These are phyloP conservation scores for Pandemis heparana DNA, from an alignment of 2,888 invertebrate species.

Conservation along the genomic window DNA sequence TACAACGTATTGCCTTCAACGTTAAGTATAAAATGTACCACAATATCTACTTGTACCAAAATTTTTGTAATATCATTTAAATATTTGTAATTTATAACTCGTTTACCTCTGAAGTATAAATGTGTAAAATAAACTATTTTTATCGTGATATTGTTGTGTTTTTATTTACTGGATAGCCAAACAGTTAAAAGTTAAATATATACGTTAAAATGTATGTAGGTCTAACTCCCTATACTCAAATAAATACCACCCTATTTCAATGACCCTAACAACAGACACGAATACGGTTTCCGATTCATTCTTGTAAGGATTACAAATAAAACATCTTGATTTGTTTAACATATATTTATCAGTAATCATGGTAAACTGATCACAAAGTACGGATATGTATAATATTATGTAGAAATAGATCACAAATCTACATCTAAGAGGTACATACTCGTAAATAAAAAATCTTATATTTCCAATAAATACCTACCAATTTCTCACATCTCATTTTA, in stretches of 20 bases:
- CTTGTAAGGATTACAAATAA: neutral
- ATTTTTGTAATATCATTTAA: slow-evolving; percentile 28
- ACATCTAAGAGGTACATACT: slow-evolving; percentile 22
- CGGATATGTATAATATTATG: slow-evolving; percentile 30
- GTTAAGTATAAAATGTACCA: slow-evolving; percentile 14
- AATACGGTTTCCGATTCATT: no score
- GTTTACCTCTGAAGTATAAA: slow-evolving; percentile 40
- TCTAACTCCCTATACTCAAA: no score
- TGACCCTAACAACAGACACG: no score
- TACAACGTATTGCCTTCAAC: slow-evolving; percentile 9
- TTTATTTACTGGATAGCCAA: no score
- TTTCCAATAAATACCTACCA: slow-evolving; percentile 39
- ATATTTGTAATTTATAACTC: slow-evolving; percentile 39
- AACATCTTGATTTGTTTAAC: slow-evolving; percentile 26
- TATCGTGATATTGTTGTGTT: slow-evolving; percentile 19
- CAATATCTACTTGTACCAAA: slow-evolving; percentile 21
- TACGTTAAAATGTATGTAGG: no score
- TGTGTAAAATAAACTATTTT: slow-evolving; percentile 40
- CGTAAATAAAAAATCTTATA: slow-evolving; percentile 38
- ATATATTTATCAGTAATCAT: slow-evolving; percentile 37
- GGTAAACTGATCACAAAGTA: slow-evolving; percentile 40
- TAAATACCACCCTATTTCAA: no score
- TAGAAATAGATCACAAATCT: slow-evolving; percentile 40
- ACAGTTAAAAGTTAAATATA: no score
- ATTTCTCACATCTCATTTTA: slow-evolving; percentile 30